A percentile compares a stretch with the other conserved stretches of the same genome.
phyloP scores from a whole-genome alignment of 1,140 invertebrate species.

The Eupeodes corollae region DNA sequence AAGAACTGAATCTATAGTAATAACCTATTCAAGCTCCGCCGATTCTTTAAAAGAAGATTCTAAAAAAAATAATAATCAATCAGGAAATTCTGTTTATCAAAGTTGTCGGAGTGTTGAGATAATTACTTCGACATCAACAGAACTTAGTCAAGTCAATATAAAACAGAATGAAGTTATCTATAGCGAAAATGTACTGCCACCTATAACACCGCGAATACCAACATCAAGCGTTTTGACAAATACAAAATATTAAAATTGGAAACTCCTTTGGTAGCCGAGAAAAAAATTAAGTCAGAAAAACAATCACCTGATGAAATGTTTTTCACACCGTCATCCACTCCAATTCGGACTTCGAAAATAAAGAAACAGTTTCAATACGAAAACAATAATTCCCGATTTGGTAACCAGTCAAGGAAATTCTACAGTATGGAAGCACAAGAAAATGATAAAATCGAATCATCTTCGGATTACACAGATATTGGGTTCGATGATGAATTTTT shows the following conservation, averaged over 20 bases:
- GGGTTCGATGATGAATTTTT: slow-evolving; percentile 19
- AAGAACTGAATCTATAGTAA: slow-evolving; percentile 28
- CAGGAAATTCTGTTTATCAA: slow-evolving; percentile 24
- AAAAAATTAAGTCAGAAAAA: not conserved
- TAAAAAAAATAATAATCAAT: not conserved
- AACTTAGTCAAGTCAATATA: slow-evolving; percentile 5
- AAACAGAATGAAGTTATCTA: not conserved
- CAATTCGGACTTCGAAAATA: not conserved
- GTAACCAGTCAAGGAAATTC: slow-evolving; percentile 7
- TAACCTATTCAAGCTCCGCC: slow-evolving; percentile 14
- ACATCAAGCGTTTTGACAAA: slow-evolving; percentile 18
- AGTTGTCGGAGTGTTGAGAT: slow-evolving; percentile 32
- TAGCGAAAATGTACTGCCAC: slow-evolving; percentile 3
- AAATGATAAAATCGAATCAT: slow-evolving; percentile 14
- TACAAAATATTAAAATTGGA: slow-evolving; percentile 31
- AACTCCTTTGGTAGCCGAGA: slow-evolving; percentile 13
- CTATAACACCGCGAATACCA: slow-evolving; percentile 23
- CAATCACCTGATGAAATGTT: slow-evolving; percentile 18
- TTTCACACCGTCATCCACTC: slow-evolving; percentile 20
- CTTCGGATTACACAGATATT: slow-evolving; percentile 8
- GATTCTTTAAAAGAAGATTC: slow-evolving; percentile 3
- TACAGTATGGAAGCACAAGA: slow-evolving; percentile 16
- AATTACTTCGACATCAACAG: slow-evolving; percentile 16
- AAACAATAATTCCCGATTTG: not conserved
- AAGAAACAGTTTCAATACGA: not conserved